Base-by-base conservation (phyloP, 2,113 vertebrate species). In the Galbula dea region DNA sequence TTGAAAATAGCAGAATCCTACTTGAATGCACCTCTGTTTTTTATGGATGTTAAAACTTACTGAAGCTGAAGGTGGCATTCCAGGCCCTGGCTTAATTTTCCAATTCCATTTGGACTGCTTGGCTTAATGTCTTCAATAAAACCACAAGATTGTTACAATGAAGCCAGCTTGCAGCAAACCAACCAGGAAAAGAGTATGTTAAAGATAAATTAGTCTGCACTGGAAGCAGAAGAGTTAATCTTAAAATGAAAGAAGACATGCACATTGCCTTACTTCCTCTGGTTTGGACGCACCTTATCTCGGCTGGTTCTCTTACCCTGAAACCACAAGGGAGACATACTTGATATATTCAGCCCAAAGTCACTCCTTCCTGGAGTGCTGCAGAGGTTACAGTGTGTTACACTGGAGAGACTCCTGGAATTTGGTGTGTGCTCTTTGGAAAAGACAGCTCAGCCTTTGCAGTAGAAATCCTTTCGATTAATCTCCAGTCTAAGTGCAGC, bases 271-370 rank as follows among this genome's bases (percentile, higher is more conserved):
- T 97, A 97, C 97, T 97, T 96, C 95, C 95, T 96, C 88, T 69
- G 91, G 67, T 83, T 94, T 84, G 96, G 97, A 97, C 97, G 94
- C 97, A 97, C 97, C 97, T 97, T 96, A 97, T 97, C 96, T 95
- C 83, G 94, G 92, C 93, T 89, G 66, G 91, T 92, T 89, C 96
- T 95, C 95, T 96, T 97, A 62, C 95, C 97, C 97, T 97, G 97
- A 92, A 97, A 96, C 82, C 95, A 95, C 86, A 95, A 92, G 94
- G 61, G 77, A 96, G 89, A 96, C 62, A 90, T 0, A 77, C 22
- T 83, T 96, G 37, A 86, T 24, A 52, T 11, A 58, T 52, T 26
- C 71, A 73, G 77, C 69, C 86, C 66, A 65, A 72, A 57, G 3
- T 9, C 15, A 12, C 12, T 48, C 52, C 71, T 84, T 51, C 54